Evolutionary conservation across 2,113 vertebrate genomes (phyloP).

Genomic region (Neolamprologus modestus): DNA sequence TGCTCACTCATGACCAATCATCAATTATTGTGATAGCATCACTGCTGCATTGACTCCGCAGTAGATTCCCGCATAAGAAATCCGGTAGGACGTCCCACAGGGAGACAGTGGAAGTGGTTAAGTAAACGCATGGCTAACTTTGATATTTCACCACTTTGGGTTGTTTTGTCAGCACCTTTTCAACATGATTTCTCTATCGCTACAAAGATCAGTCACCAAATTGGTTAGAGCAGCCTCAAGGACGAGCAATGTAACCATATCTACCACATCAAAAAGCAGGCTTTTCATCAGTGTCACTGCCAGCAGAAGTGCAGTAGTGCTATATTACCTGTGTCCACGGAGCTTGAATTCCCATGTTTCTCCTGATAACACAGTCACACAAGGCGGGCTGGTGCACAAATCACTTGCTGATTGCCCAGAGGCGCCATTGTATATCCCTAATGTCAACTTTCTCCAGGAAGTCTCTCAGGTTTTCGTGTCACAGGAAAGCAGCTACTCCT

Average conservation of each 20-base stretch:
- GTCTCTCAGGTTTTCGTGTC: not conserved
- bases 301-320: not conserved
- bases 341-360: not conserved
- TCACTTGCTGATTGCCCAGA: not conserved
- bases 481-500: not conserved
- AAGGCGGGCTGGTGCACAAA: conserved; percentile 3
- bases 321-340: not conserved
- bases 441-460: conserved; percentile 30
- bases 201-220: not conserved
- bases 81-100: not conserved
- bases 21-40: not conserved
- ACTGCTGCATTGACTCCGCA: not conserved
- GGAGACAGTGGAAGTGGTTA: not conserved
- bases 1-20: conserved; percentile 8
- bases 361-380: not conserved
- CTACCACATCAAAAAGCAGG: not conserved
- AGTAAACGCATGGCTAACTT: not conserved
- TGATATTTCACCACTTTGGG: conserved; percentile 2
- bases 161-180: conserved; percentile 13
- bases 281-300: not conserved
- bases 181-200: not conserved
- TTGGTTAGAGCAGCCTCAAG: not conserved
- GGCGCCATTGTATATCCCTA: not conserved
- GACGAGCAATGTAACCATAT: not conserved
- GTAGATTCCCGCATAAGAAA: not conserved